phyloP scores from a whole-genome alignment of 2,113 vertebrate species.

The Chaetodon trifascialis region DNA sequence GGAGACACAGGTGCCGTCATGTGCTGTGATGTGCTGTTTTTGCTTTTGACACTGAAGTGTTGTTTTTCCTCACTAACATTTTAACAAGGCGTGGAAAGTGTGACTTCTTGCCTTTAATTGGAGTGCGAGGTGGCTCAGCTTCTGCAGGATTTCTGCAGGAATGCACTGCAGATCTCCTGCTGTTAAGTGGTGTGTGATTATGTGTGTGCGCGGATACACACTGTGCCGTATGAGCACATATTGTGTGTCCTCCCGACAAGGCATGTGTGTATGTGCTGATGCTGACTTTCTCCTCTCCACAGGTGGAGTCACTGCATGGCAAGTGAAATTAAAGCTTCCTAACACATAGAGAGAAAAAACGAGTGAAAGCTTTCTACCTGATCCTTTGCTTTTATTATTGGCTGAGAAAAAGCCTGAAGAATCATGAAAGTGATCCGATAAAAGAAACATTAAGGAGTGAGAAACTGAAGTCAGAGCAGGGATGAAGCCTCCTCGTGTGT shows the following conservation, averaged over 20 bases:
- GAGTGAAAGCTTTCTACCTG: background rate
- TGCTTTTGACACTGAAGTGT: slow-evolving; percentile 38
- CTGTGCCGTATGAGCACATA: background rate
- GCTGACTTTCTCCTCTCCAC: background rate
- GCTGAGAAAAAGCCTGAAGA: background rate
- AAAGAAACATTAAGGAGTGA: background rate
- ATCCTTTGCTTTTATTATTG: background rate
- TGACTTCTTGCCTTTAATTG: slow-evolving; percentile 31
- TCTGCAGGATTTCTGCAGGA: background rate
- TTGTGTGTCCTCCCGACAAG: background rate
- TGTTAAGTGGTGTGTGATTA: slow-evolving; percentile 6
- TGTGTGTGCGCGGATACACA: background rate
- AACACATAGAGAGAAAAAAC: slow-evolving; percentile 3
- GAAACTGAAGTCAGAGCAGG: background rate
- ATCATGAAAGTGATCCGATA: background rate
- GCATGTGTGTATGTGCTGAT: background rate
- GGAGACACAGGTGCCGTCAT: slow-evolving; percentile 75
- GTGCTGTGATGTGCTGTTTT: slow-evolving; percentile 43
- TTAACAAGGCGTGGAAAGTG: slow-evolving; percentile 51
- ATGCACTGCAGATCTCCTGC: background rate
- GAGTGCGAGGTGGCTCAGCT: slow-evolving; percentile 21
- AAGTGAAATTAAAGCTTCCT: slow-evolving; percentile 12
- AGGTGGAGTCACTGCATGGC: slow-evolving; percentile 32
- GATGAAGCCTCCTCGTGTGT: background rate
- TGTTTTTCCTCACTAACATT: slow-evolving; percentile 61